Evolutionary conservation across 2,888 invertebrate species (phyloP).

Genomic region (Hesperia comma): DNA sequence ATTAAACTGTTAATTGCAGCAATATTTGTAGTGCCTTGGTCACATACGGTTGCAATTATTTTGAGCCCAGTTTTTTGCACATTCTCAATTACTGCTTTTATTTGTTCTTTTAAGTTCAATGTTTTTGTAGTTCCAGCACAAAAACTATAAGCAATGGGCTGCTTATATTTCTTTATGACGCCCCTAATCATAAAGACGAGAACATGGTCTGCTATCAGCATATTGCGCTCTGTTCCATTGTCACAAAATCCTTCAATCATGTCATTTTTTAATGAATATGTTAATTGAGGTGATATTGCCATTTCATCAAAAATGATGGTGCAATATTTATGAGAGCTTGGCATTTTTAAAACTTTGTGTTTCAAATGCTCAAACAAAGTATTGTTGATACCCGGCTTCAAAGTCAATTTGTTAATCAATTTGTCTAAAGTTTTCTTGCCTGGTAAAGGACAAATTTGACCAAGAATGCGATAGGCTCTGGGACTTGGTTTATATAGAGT

Average conservation of each 20-base stretch:
- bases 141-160: slow-evolving; percentile 41
- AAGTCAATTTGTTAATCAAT: slow-evolving; percentile 18
- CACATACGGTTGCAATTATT: slow-evolving; percentile 41
- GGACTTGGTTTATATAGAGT: slow-evolving; percentile 40
- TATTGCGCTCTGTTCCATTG: not conserved
- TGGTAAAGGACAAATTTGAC: slow-evolving; percentile 34
- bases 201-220: slow-evolving; percentile 31
- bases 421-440: slow-evolving; percentile 26
- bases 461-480: slow-evolving; percentile 36
- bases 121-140: slow-evolving; percentile 24
- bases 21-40: slow-evolving; percentile 5
- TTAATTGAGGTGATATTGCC: slow-evolving; percentile 31
- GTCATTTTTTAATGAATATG: slow-evolving; percentile 24
- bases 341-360: slow-evolving; percentile 18
- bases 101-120: slow-evolving; percentile 7
- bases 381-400: slow-evolving; percentile 22
- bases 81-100: slow-evolving; percentile 37
- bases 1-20: not conserved
- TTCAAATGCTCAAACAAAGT: slow-evolving; percentile 17
- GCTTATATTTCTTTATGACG: slow-evolving; percentile 46
- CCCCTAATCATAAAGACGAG: slow-evolving; percentile 42
- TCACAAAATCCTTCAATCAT: not conserved
- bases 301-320: slow-evolving; percentile 36
- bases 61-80: slow-evolving; percentile 33
- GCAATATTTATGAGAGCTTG: slow-evolving; percentile 27